A percentile compares a stretch with the other conserved stretches of the same genome.
phyloP scores from a whole-genome alignment of 37 sponge, comb jelly and placozoan genomes.

The Ianthella basta region DNA sequence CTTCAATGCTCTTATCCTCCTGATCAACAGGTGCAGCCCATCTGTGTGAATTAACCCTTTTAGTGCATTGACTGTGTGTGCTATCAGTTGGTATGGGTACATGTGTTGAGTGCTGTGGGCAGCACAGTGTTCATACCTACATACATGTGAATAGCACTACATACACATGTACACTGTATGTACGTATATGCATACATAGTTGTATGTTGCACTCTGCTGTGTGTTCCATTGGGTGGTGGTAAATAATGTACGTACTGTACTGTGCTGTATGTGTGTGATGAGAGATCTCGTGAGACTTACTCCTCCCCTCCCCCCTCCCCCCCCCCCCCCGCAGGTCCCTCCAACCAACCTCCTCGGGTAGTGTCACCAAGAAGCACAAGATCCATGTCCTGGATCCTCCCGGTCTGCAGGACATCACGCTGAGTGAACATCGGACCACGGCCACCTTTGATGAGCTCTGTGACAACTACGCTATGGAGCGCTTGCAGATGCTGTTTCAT shows the following conservation, averaged over 20 bases:
- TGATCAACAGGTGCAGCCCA: conserved; percentile 93
- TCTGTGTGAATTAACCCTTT: too few species aligned
- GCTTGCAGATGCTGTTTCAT: conserved; percentile 96
- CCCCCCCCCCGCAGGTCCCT: conserved; percentile 48
- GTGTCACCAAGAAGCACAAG: conserved; percentile 52
- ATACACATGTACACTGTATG: too few species aligned
- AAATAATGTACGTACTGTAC: not conserved
- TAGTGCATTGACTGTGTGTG: too few species aligned
- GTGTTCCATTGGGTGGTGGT: too few species aligned
- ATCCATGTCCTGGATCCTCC: conserved; percentile 95
- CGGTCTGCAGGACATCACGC: conserved; percentile 90
- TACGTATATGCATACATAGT: too few species aligned
- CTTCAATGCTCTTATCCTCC: conserved; percentile 85
- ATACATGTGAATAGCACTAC: too few species aligned
- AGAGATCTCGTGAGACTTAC: not conserved
- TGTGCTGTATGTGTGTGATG: not conserved
- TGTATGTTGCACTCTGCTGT: too few species aligned
- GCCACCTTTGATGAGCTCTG: conserved; percentile 94
- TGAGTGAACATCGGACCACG: conserved; percentile 49
- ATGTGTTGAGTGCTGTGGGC: too few species aligned
- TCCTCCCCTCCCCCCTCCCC: not conserved
- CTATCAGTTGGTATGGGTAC: too few species aligned
- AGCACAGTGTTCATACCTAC: too few species aligned
- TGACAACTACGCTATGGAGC: conserved; percentile 95
- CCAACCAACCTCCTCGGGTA: conserved; percentile 30